Evolutionary conservation across 2,888 invertebrate genomes (phyloP).

Genomic region (Portevinia maculata): DNA sequence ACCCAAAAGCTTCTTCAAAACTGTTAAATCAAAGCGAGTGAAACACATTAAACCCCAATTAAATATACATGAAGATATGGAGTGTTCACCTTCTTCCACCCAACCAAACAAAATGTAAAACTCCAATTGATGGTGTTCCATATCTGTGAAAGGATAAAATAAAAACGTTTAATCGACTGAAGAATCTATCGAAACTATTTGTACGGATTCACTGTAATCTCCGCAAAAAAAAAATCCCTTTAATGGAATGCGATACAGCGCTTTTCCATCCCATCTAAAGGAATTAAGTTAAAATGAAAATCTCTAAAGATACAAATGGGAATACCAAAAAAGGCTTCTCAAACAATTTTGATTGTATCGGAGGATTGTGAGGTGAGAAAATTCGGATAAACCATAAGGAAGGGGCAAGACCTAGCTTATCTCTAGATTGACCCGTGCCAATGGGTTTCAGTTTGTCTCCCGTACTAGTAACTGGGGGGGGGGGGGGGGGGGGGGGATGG

Average conservation of each 20-base stretch:
- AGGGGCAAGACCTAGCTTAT: not conserved
- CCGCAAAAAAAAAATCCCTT: slow-evolving; percentile 37
- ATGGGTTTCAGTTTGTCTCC: not conserved
- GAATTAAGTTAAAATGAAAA: slow-evolving; percentile 19
- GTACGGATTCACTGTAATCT: slow-evolving; percentile 43
- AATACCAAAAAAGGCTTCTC: slow-evolving; percentile 4
- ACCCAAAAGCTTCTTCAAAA: slow-evolving; percentile 14
- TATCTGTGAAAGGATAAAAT: not conserved
- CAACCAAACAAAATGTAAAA: not conserved
- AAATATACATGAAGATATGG: slow-evolving; percentile 57
- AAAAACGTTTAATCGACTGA: slow-evolving; percentile 42
- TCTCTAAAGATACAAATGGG: not conserved
- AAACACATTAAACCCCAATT: slow-evolving; percentile 53
- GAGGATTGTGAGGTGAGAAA: slow-evolving; percentile 36
- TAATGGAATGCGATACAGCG: slow-evolving; percentile 44
- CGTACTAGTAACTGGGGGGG: not conserved
- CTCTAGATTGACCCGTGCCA: not conserved
- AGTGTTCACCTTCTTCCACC: not conserved
- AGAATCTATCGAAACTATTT: slow-evolving; percentile 38
- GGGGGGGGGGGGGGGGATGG: not conserved
- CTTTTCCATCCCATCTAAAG: slow-evolving; percentile 4
- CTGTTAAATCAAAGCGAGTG: slow-evolving; percentile 39
- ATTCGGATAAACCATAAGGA: slow-evolving; percentile 13
- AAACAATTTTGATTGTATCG: slow-evolving; percentile 39
- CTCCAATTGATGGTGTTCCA: not conserved